Evolutionary conservation across 2,888 invertebrate genomes (phyloP), one percentile per base, ranked within the genome.

Genomic region (Idaea biselata): DNA sequence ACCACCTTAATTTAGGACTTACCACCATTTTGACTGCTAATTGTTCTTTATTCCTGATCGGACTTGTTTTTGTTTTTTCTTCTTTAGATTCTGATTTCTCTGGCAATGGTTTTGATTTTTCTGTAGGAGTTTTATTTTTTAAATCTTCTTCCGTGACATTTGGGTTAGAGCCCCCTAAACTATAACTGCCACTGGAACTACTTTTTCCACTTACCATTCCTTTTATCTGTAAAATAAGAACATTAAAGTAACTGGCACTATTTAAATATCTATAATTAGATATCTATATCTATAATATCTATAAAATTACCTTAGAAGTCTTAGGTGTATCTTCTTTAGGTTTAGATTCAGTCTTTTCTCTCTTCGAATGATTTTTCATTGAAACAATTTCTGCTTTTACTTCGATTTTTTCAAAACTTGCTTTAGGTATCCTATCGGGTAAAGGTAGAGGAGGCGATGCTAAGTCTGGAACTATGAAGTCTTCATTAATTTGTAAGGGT

Each of bases 131-230:
- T 78, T 87, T 88, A 58, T 84, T 81, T 59, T 73, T 72, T 18
- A 75, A 63, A 66, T 79, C 81, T 77, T 90, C 89, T 78, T 90
- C 89, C 58, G 88, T 87, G 16, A 91, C 80, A 75, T 91, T 92
- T 31, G 89, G 87, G 80, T 90, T 89, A 66, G 91, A 92, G 66
- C 91, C 91, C 66, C 88, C 86, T 86, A 92, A 84, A 79, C 91
- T 91, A 75, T 91, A 92, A 78, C 92, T 92, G 71, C 91, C 92
- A 79, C 92, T 92, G 66, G 92, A 92, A 81, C 92, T 92, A 80
- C 91, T 92, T 76, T 92, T 92, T 59, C 91, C 90, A 74, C 91
- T 92, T 73, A 88, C 79, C 58, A 82, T 82, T 70, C 87, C 89
- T 72, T 85, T 84, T 67, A 70, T 78, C 87, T 88, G 67, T 65